phyloP scores from a whole-genome alignment of 2,113 vertebrate genomes.

The Ptilonorhynchus violaceus region DNA sequence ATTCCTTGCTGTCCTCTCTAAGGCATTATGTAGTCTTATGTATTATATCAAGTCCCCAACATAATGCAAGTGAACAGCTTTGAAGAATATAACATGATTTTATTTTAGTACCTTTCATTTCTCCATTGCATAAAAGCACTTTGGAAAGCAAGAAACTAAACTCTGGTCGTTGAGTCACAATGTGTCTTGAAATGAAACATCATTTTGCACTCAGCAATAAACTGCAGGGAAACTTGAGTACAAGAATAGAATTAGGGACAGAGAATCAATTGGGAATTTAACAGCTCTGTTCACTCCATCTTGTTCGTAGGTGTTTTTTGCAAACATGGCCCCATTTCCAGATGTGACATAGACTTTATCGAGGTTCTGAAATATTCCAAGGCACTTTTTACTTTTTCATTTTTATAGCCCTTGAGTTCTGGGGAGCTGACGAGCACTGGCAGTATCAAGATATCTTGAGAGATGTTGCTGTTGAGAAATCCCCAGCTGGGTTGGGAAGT shows the following conservation, averaged over 20 bases:
- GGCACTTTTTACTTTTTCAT: not conserved
- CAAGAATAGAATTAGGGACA: not conserved
- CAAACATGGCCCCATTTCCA: not conserved
- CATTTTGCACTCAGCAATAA: constrained; percentile 17
- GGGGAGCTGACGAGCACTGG: not conserved
- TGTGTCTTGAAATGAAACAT: constrained; percentile 18
- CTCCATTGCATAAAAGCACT: not conserved
- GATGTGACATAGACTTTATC: not conserved
- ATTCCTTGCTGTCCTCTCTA: not conserved
- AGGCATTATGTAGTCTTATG: not conserved
- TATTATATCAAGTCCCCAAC: not conserved
- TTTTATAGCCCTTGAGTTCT: not conserved
- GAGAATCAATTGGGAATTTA: not conserved
- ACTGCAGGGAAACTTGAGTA: not conserved
- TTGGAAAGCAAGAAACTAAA: not conserved
- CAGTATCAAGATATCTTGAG: not conserved
- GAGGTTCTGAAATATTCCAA: not conserved
- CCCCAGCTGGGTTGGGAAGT: not conserved
- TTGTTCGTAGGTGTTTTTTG: not conserved
- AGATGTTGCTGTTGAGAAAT: not conserved
- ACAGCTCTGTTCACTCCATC: not conserved
- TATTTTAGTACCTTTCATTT: constrained; percentile 13
- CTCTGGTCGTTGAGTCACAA: not conserved
- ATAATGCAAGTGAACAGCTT: not conserved
- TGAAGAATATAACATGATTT: not conserved